Base-by-base conservation (phyloP, 2,797 vertebrate genomes). In the Muscicapa striata region DNA sequence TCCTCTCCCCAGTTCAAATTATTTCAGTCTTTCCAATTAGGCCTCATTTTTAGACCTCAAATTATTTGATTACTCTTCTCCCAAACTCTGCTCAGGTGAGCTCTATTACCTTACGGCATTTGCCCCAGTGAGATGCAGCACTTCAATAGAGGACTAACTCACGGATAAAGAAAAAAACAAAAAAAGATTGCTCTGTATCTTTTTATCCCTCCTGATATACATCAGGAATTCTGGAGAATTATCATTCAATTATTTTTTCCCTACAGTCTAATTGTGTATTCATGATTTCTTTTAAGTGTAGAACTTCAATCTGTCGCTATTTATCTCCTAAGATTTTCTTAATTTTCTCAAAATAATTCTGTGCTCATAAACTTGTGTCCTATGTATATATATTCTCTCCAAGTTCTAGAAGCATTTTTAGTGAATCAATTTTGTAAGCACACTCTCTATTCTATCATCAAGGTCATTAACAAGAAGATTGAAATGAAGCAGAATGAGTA, bases 381-480 rank as follows among this genome's bases (percentile, higher is more conserved):
- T 73, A 64, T n/a, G 22, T 26, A 81, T 30, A 57, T 23, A 43
- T 23, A 76, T 63, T 75, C 57, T 43, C 30, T 64, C 57, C 45
- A 83, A 77, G 62, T 89, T 89, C 46, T 17, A 36, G 38, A 40
- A 43, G 49, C 89, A 83, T 61, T 90, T 93, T 74, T 51, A 93
- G 55, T 57, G 30, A 79, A 81, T 69, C 70, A 83, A 10, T 92
- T 85, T 80, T 49, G 58, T 68, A 89, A 92, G 61, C 72, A 74
- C 34, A 43, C 36, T 82, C 79, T 82, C 82, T 85, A 34, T n/a
- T 86, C 80, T 82, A 27, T 38, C 77, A 89, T 70, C 86, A 94
- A 95, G 93, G 91, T 96, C 93, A 95, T 95, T 95, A 95, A 90
- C 4, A 1, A 72, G 85, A 93, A 93, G 63, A 80, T 0, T 95